phyloP scores from a whole-genome alignment of 53 echinoderm and acorn worm genomes.

The Stichopus horrens region DNA sequence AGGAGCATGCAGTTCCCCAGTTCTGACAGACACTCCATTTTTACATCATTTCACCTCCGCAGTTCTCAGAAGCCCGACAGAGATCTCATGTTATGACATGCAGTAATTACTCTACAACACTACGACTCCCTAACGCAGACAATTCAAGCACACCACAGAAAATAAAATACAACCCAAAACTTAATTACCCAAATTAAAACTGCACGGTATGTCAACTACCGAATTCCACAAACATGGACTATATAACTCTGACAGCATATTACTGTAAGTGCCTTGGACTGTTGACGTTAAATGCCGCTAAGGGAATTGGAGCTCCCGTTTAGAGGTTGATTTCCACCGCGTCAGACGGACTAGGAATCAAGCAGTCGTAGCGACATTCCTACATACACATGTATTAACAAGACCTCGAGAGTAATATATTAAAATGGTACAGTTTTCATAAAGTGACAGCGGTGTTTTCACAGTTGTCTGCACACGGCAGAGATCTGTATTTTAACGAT shows the following conservation, averaged over 20 bases:
- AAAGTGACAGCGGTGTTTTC: slow-evolving; percentile 14
- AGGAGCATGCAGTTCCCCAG: too few relatives aligned
- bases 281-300: not conserved
- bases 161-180: too few relatives aligned
- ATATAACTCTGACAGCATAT: not conserved
- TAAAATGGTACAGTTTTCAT: slow-evolving; percentile 1
- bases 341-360: not conserved
- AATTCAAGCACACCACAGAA: too few relatives aligned
- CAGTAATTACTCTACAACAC: too few relatives aligned
- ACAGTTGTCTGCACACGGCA: slow-evolving; percentile 7
- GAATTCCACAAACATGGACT: not conserved
- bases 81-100: too few relatives aligned
- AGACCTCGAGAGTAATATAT: not conserved
- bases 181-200: not conserved
- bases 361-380: not conserved
- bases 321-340: not conserved
- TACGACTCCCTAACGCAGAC: too few relatives aligned
- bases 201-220: not conserved
- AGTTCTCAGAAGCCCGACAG: too few relatives aligned
- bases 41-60: too few relatives aligned
- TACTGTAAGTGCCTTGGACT: not conserved
- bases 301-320: not conserved
- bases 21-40: too few relatives aligned
- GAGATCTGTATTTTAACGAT: not conserved
- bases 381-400: not conserved